Evolutionary conservation across 1,140 invertebrate species (phyloP).

Genomic region (Papilio machaon): DNA sequence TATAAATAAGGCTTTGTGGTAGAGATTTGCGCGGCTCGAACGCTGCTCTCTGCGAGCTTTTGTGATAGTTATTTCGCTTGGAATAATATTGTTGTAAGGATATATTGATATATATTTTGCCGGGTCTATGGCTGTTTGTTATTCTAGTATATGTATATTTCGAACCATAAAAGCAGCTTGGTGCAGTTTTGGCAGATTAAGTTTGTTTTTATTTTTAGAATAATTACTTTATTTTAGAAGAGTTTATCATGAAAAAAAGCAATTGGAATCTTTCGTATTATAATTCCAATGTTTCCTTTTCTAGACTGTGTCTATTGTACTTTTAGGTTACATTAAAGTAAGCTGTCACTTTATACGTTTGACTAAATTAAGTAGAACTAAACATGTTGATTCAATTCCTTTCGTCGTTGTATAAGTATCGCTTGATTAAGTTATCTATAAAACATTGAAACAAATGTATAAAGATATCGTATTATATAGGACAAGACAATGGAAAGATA

Average conservation of each 20-base stretch:
- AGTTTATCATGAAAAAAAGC: no score
- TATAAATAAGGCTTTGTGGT: constrained; percentile 37
- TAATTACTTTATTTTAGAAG: no score
- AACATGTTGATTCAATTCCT: constrained; percentile 15
- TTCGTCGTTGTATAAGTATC: constrained; percentile 32
- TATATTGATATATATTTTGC: constrained; percentile 17
- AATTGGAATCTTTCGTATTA: neutral
- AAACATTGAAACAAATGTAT: constrained; percentile 45
- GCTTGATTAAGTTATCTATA: constrained; percentile 41
- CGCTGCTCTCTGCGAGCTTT: constrained; percentile 24
- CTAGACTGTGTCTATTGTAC: neutral
- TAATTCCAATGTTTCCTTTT: neutral
- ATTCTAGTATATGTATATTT: neutral
- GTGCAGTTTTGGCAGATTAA: neutral
- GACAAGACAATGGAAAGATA: constrained; percentile 52
- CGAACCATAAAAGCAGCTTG: neutral
- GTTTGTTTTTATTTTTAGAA: no score
- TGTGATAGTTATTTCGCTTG: constrained; percentile 22
- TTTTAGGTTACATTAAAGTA: no score
- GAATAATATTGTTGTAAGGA: constrained; percentile 27
- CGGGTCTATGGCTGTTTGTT: neutral
- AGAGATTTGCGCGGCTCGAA: constrained; percentile 21
- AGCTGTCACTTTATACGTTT: no score
- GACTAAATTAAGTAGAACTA: neutral
- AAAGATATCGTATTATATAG: constrained; percentile 47